Evolutionary conservation across 1,140 invertebrate species (phyloP).

Genomic region (Cotesia vestalis): DNA sequence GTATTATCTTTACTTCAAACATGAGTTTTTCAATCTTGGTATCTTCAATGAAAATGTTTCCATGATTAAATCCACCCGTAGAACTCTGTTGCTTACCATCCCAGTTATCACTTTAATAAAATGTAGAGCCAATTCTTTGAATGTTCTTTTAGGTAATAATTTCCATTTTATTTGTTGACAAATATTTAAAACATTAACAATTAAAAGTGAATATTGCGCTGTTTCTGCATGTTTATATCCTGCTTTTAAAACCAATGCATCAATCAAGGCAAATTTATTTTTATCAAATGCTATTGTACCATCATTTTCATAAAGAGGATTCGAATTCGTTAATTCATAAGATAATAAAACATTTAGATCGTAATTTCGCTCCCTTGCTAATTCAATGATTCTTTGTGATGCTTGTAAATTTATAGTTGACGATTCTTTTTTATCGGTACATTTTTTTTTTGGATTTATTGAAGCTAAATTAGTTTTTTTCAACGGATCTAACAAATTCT

Average conservation of each 20-base stretch:
- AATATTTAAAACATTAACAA: neutral
- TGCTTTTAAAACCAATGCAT: neutral
- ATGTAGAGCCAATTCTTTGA: no score
- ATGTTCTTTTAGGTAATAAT: neutral
- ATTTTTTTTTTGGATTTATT: neutral
- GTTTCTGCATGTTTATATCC: neutral
- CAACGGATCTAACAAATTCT: neutral
- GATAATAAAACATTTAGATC: conserved; percentile 13
- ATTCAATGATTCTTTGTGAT: conserved; percentile 20
- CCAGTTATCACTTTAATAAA: no score
- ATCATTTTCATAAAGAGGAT: neutral
- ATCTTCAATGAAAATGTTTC: no score
- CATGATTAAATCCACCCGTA: no score
- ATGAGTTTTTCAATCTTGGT: no score
- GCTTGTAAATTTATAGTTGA: neutral
- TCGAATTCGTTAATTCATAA: conserved; percentile 18
- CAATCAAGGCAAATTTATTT: neutral
- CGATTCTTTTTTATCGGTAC: neutral
- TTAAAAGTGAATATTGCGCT: neutral
- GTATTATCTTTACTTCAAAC: no score
- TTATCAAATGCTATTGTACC: neutral
- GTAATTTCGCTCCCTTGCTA: conserved; percentile 28
- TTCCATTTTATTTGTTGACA: conserved; percentile 10
- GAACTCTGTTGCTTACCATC: no score
- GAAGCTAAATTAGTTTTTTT: neutral